Percentiles rank a stretch among this genome's conserved stretches.
These are phyloP conservation scores for Zosterops borbonicus DNA, from an alignment of 2,113 vertebrate genomes.

Conservation along the genomic window DNA sequence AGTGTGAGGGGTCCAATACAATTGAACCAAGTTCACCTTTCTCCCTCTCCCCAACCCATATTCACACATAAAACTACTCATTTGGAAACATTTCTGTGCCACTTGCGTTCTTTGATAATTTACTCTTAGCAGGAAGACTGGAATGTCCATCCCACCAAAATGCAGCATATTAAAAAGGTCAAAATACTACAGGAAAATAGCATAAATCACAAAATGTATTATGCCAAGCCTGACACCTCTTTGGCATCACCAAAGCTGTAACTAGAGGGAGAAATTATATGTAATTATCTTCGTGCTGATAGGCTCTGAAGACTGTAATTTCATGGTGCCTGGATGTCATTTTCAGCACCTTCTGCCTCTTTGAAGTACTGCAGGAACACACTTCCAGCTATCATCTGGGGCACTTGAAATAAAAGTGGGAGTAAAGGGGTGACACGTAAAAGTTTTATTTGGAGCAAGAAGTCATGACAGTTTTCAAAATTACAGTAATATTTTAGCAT, in stretches of 20 bases:
- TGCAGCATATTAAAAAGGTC: neutral
- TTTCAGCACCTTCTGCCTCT: conserved; percentile 37
- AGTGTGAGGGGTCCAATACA: neutral
- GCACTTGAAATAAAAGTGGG: neutral
- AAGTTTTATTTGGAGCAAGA: conserved; percentile 7
- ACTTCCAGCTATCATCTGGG: neutral
- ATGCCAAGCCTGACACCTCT: conserved; percentile 1
- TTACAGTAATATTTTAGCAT: neutral
- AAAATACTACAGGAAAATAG: neutral
- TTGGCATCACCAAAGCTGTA: conserved; percentile 36
- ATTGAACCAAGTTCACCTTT: neutral
- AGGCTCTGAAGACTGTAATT: conserved; percentile 60
- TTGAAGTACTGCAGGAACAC: neutral
- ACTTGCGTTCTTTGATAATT: neutral
- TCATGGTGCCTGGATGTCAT: conserved; percentile 55
- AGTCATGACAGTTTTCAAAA: conserved; percentile 24
- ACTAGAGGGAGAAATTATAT: conserved; percentile 49
- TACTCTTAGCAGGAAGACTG: neutral
- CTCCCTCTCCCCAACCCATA: neutral
- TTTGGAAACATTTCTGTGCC: neutral
- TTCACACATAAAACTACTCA: neutral
- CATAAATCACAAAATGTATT: conserved; percentile 24
- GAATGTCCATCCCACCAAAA: neutral
- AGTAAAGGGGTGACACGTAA: neutral
- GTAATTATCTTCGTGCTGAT: conserved; percentile 52